Evolutionary conservation across 2,113 vertebrate genomes (phyloP), one percentile per base, ranked within the genome.

Genomic region (Vanacampus margaritifer): DNA sequence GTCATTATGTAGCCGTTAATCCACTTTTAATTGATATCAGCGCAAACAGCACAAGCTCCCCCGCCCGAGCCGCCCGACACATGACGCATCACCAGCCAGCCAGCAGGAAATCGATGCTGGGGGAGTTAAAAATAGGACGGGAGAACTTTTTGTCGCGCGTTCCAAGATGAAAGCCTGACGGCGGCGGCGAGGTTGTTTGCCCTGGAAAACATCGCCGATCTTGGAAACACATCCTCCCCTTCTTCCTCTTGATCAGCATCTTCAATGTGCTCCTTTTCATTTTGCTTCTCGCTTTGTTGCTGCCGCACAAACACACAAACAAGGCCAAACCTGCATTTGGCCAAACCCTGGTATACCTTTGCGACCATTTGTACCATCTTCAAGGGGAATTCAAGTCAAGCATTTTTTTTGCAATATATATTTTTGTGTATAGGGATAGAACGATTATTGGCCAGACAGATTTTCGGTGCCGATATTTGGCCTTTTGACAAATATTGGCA

Each of bases 1-100:
- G 92, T 93, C 91, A 93, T 92, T 92, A 92, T 92, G 91, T 90
- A 90, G 89, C 91, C 91, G 90, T 92, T 92, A 93, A 92, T 93
- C 91, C 91, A 92, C 92, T 93, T 93, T 92, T 92, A 92, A 92
- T 92, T 93, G 92, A 92, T 92, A 92, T 92, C 89, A 90, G 90
- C 87, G 90, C 90, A 92, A 93, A 93, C 91, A 92, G 89, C 89
- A 89, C 89, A 92, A n/a, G 91, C 89, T 89, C 91, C 86, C 90
- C 51, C 58, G 21, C 58, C 21, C 35, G 19, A 5, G 13, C 21
- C 32, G 19, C 19, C 35, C 85, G 88, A 89, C 90, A 86, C 88
- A 87, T 86, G 90, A 90, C 89, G 85, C 90, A 91, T 88, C 87
- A 4, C 28, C 28, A 70, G 86, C 81, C 83, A 87, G 88, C 89